Percentiles rank a stretch among this genome's conserved stretches.
These are phyloP conservation scores for Lordiphosa collinella DNA, from an alignment of 1,140 invertebrate genomes.

Conservation along the genomic window DNA sequence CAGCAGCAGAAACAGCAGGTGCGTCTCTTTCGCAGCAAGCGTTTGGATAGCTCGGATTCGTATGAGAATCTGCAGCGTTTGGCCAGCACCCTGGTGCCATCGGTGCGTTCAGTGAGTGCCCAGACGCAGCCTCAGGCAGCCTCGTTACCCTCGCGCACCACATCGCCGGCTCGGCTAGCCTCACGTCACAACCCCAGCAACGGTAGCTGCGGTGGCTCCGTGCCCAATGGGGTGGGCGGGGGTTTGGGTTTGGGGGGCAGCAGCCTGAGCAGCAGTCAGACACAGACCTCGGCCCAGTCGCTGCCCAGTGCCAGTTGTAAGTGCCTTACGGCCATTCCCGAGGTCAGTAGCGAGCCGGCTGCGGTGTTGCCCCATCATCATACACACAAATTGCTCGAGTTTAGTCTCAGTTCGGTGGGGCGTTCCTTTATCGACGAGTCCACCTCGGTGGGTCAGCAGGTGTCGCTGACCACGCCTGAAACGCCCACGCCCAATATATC, in stretches of 20 bases:
- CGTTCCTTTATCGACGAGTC: conserved; percentile 76
- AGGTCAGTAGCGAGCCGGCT: conserved; percentile 47
- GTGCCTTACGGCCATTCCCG: conserved; percentile 73
- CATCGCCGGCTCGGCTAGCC: conserved; percentile 83
- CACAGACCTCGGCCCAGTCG: conserved; percentile 43
- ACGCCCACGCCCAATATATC: conserved; percentile 82
- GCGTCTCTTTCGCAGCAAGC: conserved; percentile 76
- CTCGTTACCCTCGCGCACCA: conserved; percentile 86
- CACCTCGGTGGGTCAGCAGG: conserved; percentile 34
- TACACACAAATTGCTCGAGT: conserved; percentile 62
- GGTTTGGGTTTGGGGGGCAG: conserved; percentile 80
- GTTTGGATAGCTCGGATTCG: conserved; percentile 66
- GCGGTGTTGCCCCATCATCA: conserved; percentile 15
- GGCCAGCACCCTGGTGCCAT: conserved; percentile 64
- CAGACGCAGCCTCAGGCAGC: conserved; percentile 72
- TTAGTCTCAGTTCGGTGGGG: conserved; percentile 76
- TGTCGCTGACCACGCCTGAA: conserved; percentile 81
- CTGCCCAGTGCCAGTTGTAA: conserved; percentile 55
- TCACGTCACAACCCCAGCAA: conserved; percentile 70
- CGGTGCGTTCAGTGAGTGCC: conserved; percentile 28
- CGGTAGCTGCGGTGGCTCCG: conserved; percentile 40
- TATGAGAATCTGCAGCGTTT: conserved; percentile 77
- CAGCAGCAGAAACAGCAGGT: conserved; percentile 77
- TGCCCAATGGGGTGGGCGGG: conserved; percentile 48
- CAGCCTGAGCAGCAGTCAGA: conserved; percentile 56